Conservation (phyloP, 2,888 invertebrate genomes). For the Scaptodrosophila latifasciaeformis region DNA sequence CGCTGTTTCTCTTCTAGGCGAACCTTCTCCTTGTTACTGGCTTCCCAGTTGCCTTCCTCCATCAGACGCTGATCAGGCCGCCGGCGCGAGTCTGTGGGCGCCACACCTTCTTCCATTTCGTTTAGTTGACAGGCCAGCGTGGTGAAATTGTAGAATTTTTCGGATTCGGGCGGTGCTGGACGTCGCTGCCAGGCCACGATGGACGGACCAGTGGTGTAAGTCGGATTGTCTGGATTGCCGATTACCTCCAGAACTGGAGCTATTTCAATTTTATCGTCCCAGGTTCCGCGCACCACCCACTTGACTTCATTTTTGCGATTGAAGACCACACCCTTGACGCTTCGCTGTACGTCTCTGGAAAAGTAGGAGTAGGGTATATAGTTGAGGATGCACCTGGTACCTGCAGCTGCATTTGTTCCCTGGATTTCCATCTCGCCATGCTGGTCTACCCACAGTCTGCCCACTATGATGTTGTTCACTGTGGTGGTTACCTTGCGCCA, state of each 20-base stretch:
- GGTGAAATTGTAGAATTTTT: constrained; percentile 95
- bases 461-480: constrained; percentile 99
- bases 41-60: constrained; percentile 95
- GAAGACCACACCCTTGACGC: constrained; percentile 89
- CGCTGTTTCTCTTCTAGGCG: constrained; percentile 97
- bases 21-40: constrained; percentile 90
- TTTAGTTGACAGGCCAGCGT: constrained; percentile 96
- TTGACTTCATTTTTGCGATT: constrained; percentile 83
- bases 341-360: constrained; percentile 94
- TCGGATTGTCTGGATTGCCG: constrained; percentile 84
- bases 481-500: constrained; percentile 99
- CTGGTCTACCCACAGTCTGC: constrained; percentile 99
- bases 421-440: constrained; percentile 99
- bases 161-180: constrained; percentile 81
- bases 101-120: constrained; percentile 92
- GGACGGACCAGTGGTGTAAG: constrained; percentile 94
- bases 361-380: constrained; percentile 99
- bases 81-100: constrained; percentile 94
- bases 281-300: constrained; percentile 89
- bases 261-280: constrained; percentile 97
- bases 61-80: constrained; percentile 98
- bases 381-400: constrained; percentile 96
- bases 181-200: constrained; percentile 90
- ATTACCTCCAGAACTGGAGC: constrained; percentile 88
- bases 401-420: constrained; percentile 87